Base-by-base conservation (phyloP, 2,797 vertebrate species). In the Labroides dimidiatus region DNA sequence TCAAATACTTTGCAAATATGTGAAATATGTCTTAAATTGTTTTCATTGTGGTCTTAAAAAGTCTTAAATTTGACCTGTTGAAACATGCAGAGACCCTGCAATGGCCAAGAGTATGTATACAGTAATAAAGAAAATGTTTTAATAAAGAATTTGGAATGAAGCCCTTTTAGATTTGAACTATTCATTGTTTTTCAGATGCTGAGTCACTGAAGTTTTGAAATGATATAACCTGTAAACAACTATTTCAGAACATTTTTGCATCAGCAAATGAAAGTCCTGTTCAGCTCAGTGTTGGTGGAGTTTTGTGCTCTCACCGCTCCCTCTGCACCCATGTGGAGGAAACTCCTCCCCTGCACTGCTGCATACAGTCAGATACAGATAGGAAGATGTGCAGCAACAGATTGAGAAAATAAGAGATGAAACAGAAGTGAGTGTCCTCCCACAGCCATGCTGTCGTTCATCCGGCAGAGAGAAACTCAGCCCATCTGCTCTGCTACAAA, bases 321-420 rank as follows among this genome's bases (percentile, higher is more conserved):
- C 67, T 70, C 69, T 80, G 71, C 36, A 53, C 53, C 56, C 58
- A 41, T 41, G 71, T 11, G 51, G 42, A 2, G 48, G 61, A 20
- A 77, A 42, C 76, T 73, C 68, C 69, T 43, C 77, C 78, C 55
- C 69, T 63, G 48, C 66, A 17, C 76, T 30, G 70, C 68, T 57
- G 65, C 21, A 36, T 39, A 45, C 19, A 59, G 72, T 63, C 45
- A 16, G 33, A 74, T 51, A 64, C 69, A 33, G 39, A 63, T n/a
- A 43, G 51, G 61, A 49, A 75, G 75, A 59, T 61, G 0, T 7
- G n/a, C 73, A 48, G 78, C 68, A 81, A 78, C 84, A 89, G 87
- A 89, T 78, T 85, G 83, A 87, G 64, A 80, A 81, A 81, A 83
- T 71, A 66, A 82, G 65, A 72, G 30, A 81, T 77, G 71, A 84